These are phyloP conservation scores for Eulemur macaco DNA, from an alignment of 2,113 vertebrate genomes.

Conservation along the genomic window DNA sequence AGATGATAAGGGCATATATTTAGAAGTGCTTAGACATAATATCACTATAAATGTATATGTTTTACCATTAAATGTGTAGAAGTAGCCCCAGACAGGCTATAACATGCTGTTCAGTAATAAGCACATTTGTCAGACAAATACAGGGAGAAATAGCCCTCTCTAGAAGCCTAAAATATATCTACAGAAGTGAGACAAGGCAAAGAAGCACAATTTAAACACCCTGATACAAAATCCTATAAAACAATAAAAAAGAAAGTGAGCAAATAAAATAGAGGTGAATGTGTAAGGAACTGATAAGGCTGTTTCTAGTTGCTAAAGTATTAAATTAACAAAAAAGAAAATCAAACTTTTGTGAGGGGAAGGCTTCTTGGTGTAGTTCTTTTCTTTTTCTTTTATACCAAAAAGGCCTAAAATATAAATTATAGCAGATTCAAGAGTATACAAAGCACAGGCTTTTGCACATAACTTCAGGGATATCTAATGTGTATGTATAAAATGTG, in stretches of 20 bases:
- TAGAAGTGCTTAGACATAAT: background rate
- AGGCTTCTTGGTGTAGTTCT: conserved; percentile 2
- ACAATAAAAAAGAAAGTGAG: conserved; percentile 67
- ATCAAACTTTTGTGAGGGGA: conserved; percentile 30
- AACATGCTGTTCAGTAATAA: conserved; percentile 46
- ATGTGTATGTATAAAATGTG: background rate
- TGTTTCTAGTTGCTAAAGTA: conserved; percentile 50
- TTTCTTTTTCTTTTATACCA: background rate
- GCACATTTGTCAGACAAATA: conserved; percentile 53
- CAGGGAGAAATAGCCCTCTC: conserved; percentile 25
- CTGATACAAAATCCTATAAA: conserved; percentile 51
- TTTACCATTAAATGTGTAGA: background rate
- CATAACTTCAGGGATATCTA: background rate
- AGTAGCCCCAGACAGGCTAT: accelerated
- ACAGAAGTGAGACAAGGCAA: conserved; percentile 38
- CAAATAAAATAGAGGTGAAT: conserved; percentile 67
- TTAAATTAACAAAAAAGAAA: conserved; percentile 68
- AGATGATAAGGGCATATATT: background rate
- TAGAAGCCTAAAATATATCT: conserved; percentile 48
- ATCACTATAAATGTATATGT: background rate
- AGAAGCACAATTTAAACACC: conserved; percentile 63
- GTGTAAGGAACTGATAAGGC: conserved; percentile 67
- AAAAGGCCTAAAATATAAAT: conserved; percentile 65
- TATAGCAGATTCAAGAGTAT: conserved; percentile 34
- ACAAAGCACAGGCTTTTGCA: background rate